Evolutionary conservation across 1,140 invertebrate genomes (phyloP).

Genomic region (Laodelphax striatellus): DNA sequence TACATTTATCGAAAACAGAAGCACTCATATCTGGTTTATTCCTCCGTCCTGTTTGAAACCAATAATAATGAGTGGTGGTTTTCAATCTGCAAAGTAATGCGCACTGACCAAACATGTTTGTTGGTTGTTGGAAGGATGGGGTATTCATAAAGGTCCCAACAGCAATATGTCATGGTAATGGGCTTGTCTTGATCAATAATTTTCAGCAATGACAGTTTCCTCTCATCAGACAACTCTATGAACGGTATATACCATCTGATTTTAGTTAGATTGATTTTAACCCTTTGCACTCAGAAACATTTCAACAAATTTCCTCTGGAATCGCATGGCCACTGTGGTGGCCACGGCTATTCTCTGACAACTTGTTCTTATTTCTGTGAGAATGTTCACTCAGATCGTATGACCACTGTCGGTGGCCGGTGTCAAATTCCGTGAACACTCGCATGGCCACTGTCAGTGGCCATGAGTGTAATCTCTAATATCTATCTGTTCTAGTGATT

Average conservation of each 20-base stretch:
- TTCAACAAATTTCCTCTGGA: no score
- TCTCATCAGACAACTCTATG: background rate
- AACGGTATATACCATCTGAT: background rate
- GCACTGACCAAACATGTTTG: background rate
- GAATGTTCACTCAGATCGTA: no score
- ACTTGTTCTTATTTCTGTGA: no score
- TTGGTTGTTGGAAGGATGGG: background rate
- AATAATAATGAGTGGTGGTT: background rate
- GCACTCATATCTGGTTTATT: background rate
- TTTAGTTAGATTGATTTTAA: background rate
- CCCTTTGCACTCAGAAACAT: no score
- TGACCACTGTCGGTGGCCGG: no score
- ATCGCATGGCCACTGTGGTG: no score
- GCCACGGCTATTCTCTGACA: no score
- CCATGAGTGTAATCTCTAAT: no score
- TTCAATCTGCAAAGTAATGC: background rate
- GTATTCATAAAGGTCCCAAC: background rate
- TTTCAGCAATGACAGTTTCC: background rate
- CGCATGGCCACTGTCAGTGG: no score
- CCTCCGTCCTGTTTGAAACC: background rate
- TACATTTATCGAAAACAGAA: background rate
- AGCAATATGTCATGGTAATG: background rate
- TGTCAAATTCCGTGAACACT: no score
- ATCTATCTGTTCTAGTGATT: no score
- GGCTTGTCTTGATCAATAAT: background rate